A percentile compares a stretch with the other conserved stretches of the same genome.
phyloP scores from a whole-genome alignment of 2,888 invertebrate genomes.

The Ichneumoninae sp. region DNA sequence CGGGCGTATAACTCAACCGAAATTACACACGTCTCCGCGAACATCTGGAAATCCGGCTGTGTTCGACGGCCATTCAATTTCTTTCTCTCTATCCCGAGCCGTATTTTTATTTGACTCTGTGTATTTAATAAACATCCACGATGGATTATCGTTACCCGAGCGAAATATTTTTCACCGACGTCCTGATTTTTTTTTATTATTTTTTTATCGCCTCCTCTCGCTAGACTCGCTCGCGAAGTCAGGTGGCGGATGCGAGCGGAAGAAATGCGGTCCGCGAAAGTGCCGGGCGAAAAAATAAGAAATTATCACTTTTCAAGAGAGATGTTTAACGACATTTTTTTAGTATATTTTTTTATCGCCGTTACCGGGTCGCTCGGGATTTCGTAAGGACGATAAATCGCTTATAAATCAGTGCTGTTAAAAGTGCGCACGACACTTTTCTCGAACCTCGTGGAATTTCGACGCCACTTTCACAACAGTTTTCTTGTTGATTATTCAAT shows the following conservation, averaged over 20 bases:
- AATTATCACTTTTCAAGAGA: not conserved
- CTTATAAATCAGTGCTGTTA: not conserved
- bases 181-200: not conserved
- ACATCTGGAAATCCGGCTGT: not conserved
- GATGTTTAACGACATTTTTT: not conserved
- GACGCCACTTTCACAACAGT: too few species aligned
- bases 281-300: not conserved
- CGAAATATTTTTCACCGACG: not conserved
- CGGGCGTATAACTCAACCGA: not conserved
- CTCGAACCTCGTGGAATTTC: not conserved
- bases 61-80: conserved; percentile 1
- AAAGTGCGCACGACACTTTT: conserved; percentile 5
- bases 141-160: not conserved
- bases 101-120: not conserved
- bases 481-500: too few species aligned
- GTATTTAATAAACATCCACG: not conserved
- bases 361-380: not conserved
- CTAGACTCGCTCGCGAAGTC: not conserved
- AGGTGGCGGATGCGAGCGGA: not conserved
- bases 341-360: not conserved
- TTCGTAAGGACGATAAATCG: not conserved
- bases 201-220: too few species aligned
- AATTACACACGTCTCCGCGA: not conserved
- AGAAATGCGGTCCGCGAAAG: not conserved
- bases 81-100: not conserved